A percentile compares a stretch with the other conserved stretches of the same genome.
Evolutionary conservation across 1,140 invertebrate species (phyloP).

Genomic region (Ptiloglossa arizonensis): DNA sequence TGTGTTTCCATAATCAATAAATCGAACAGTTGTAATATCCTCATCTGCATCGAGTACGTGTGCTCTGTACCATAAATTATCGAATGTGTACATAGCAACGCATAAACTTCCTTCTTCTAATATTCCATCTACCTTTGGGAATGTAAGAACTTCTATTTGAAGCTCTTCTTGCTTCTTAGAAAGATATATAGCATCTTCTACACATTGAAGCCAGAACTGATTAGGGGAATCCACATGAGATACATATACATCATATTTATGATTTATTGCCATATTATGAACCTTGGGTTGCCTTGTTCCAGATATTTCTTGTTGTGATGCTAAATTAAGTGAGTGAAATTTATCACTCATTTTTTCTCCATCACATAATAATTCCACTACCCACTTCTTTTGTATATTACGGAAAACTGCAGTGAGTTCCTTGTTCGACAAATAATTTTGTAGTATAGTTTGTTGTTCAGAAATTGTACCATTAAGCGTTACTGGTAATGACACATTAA

Average conservation of each 20-base stretch:
- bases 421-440: constrained; percentile 63
- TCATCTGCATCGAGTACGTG: constrained; percentile 88
- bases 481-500: constrained; percentile 79
- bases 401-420: constrained; percentile 70
- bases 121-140: constrained; percentile 80
- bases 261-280: constrained; percentile 56
- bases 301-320: constrained; percentile 26
- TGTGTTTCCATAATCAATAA: constrained; percentile 92
- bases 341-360: constrained; percentile 72
- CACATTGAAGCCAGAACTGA: constrained; percentile 74
- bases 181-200: constrained; percentile 56
- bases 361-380: constrained; percentile 67
- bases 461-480: constrained; percentile 71
- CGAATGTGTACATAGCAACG: constrained; percentile 87
- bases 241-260: constrained; percentile 66
- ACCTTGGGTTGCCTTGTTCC: constrained; percentile 13
- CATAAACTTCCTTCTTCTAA: constrained; percentile 86
- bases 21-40: constrained; percentile 88
- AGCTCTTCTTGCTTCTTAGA: constrained; percentile 81
- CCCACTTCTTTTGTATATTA: constrained; percentile 73
- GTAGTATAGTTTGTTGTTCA: constrained; percentile 69
- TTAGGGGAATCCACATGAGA: constrained; percentile 72
- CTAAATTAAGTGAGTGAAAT: constrained; percentile 48
- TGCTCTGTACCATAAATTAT: constrained; percentile 91
- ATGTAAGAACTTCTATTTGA: constrained; percentile 81